Conservation (phyloP, 2,797 vertebrate genomes). For the Periophthalmus magnuspinnatus region DNA sequence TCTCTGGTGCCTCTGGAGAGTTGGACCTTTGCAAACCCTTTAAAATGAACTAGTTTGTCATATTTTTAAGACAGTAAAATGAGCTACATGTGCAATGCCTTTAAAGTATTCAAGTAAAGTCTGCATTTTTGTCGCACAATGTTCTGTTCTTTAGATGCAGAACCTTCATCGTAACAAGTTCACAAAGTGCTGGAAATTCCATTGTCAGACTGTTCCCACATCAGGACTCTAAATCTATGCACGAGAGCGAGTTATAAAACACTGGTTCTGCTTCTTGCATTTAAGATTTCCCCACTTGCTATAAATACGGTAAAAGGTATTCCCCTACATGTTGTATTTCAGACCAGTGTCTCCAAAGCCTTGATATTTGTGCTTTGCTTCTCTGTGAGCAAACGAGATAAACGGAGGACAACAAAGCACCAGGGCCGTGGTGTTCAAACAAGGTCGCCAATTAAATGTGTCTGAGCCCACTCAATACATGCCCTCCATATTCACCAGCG, state of each 20-base stretch:
- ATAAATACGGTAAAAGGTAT: background rate
- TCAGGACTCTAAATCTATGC: background rate
- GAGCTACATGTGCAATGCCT: too few species aligned
- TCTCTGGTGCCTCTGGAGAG: too few species aligned
- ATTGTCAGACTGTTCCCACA: too few species aligned
- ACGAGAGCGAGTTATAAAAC: background rate
- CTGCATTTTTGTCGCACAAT: background rate
- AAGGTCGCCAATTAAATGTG: conserved; percentile 52
- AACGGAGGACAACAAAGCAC: conserved; percentile 34
- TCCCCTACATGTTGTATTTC: conserved; percentile 21
- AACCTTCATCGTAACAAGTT: too few species aligned
- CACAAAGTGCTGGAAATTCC: too few species aligned
- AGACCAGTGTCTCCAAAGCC: conserved; percentile 17
- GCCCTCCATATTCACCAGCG: conserved; percentile 42
- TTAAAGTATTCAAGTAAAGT: background rate
- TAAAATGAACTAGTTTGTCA: too few species aligned
- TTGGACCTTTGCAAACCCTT: too few species aligned
- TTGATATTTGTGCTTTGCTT: conserved; percentile 32
- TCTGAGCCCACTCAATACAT: conserved; percentile 52
- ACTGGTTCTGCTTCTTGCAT: background rate
- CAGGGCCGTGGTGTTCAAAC: conserved; percentile 40
- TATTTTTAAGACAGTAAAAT: too few species aligned
- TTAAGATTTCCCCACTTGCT: background rate
- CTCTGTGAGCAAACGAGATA: conserved; percentile 37
- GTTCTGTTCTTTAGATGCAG: background rate